phyloP scores from a whole-genome alignment of 1,140 invertebrate genomes.

The Adelges cooleyi region DNA sequence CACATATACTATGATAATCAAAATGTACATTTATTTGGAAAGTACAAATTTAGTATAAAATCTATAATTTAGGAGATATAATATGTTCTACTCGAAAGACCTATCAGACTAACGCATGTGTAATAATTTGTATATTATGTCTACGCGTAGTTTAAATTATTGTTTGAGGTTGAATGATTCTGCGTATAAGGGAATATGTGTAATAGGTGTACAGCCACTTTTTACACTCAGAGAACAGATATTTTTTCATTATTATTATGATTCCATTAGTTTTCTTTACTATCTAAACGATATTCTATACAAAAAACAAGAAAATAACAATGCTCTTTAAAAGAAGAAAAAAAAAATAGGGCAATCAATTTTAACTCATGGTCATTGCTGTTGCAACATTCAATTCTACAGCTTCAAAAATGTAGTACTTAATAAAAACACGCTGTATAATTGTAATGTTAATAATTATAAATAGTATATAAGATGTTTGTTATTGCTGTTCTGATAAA shows the following conservation, averaged over 20 bases:
- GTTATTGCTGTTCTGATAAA: too few relatives aligned
- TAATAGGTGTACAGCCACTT: not conserved
- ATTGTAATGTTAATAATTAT: too few relatives aligned
- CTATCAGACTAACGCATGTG: too few relatives aligned
- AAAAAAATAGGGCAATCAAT: not conserved
- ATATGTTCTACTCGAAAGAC: too few relatives aligned
- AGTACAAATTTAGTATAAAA: too few relatives aligned
- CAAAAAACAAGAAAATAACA: conserved; percentile 2
- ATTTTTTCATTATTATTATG: conserved; percentile 8
- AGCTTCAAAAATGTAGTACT: not conserved
- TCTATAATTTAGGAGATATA: too few relatives aligned
- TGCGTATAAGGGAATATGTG: conserved; percentile 5
- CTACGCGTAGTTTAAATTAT: not conserved
- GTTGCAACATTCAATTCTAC: not conserved
- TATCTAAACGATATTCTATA: conserved; percentile 2
- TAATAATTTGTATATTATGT: not conserved
- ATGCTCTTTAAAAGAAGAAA: conserved; percentile 1
- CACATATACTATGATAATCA: too few relatives aligned
- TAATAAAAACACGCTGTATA: too few relatives aligned
- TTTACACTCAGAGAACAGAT: not conserved
- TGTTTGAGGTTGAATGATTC: conserved; percentile 2
- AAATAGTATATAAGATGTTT: too few relatives aligned
- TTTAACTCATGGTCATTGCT: not conserved
- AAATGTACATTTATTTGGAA: too few relatives aligned
- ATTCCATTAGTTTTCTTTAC: not conserved